Conservation (phyloP, 2,888 invertebrate species). For the Epinotia nisella region DNA sequence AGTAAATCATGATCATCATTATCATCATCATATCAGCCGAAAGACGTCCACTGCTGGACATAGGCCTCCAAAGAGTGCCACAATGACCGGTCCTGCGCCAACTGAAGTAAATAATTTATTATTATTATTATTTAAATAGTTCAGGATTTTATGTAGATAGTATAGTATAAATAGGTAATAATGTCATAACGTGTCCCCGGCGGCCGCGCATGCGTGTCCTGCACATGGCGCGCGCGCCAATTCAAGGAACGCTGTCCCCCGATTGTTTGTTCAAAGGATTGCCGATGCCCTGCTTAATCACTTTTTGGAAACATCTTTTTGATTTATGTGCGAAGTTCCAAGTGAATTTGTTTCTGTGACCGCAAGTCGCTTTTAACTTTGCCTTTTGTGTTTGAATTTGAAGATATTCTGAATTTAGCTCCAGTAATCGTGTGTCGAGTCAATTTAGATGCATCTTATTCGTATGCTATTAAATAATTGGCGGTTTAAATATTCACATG, state of each 20-base stretch:
- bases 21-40: no score
- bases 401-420: neutral
- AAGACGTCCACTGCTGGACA: no score
- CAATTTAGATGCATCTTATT: neutral
- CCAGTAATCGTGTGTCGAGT: neutral
- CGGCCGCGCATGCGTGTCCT: constrained; percentile 22
- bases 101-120: no score
- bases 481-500: no score
- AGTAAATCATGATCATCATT: no score
- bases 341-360: constrained; percentile 18
- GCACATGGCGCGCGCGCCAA: constrained; percentile 45
- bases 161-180: neutral
- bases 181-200: neutral
- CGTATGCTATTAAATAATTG: no score
- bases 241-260: constrained; percentile 31
- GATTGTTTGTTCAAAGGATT: constrained; percentile 35
- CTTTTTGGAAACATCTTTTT: constrained; percentile 44
- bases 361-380: neutral
- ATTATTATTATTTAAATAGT: no score
- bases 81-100: no score
- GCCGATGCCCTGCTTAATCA: constrained; percentile 35
- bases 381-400: neutral
- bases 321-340: constrained; percentile 35
- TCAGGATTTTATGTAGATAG: no score
- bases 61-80: no score